phyloP scores from a whole-genome alignment of 2,888 invertebrate genomes.

The Gandaritis pyraliata region DNA sequence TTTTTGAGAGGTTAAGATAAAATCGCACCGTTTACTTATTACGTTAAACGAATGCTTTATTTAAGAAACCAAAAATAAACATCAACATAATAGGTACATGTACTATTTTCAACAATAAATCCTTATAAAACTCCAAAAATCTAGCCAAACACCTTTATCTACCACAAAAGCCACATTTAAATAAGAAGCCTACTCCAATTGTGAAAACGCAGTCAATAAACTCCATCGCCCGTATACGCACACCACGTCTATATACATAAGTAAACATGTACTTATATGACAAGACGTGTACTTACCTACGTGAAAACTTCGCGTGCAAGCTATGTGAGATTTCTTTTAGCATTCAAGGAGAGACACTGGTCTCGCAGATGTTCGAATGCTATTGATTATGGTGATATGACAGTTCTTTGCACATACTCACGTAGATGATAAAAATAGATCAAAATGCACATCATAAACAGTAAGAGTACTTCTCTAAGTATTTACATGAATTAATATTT shows the following conservation, averaged over 20 bases:
- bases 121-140: not conserved
- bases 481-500: too few relatives aligned
- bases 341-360: constrained; percentile 72
- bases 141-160: not conserved
- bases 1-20: too few relatives aligned
- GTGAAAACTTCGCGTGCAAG: constrained; percentile 78
- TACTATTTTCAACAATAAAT: too few relatives aligned
- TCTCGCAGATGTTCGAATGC: constrained; percentile 32
- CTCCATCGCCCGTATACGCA: constrained; percentile 37
- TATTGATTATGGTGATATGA: constrained; percentile 30
- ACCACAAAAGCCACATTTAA: constrained; percentile 7
- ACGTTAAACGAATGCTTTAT: too few relatives aligned
- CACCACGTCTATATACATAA: constrained; percentile 24
- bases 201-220: constrained; percentile 45
- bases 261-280: constrained; percentile 40
- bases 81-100: too few relatives aligned
- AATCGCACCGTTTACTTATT: too few relatives aligned
- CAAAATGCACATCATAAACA: too few relatives aligned
- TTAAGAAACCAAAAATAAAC: too few relatives aligned
- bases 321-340: constrained; percentile 74
- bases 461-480: too few relatives aligned
- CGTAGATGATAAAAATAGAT: not conserved
- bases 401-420: constrained; percentile 3
- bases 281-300: constrained; percentile 60
- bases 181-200: constrained; percentile 29